Evolutionary conservation across 2,797 vertebrate genomes (phyloP).

Genomic region (Erethizon dorsatum): DNA sequence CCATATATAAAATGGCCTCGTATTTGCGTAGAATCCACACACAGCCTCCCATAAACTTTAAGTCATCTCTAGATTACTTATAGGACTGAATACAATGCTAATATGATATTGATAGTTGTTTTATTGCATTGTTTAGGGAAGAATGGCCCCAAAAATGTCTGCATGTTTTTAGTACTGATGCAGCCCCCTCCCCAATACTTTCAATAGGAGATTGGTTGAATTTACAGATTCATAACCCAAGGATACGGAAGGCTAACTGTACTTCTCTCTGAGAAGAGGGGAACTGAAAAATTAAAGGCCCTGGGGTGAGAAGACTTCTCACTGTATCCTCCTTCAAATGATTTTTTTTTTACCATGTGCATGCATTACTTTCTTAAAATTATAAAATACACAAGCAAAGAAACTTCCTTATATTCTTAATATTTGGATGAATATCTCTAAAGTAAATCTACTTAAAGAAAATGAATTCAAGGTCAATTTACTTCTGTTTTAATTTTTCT

Average conservation of each 20-base stretch:
- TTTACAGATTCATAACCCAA: not conserved
- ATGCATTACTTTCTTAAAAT: not conserved
- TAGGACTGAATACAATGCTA: not conserved
- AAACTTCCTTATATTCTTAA: conserved; percentile 26
- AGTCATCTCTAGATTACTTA: not conserved
- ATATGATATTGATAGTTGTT: not conserved
- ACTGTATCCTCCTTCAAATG: not conserved
- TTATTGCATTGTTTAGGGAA: not conserved
- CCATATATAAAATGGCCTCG: not conserved
- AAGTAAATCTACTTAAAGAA: conserved; percentile 51
- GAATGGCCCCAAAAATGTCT: not conserved
- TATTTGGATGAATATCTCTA: conserved; percentile 39
- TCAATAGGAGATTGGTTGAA: not conserved
- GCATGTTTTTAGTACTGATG: not conserved
- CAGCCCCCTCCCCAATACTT: not conserved
- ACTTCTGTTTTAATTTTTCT: conserved; percentile 46
- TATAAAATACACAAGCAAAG: not conserved
- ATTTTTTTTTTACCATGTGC: not conserved
- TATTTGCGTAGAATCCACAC: not conserved
- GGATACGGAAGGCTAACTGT: not conserved
- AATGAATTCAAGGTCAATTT: conserved; percentile 20
- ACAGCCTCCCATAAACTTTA: not conserved
- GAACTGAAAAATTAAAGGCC: conserved; percentile 7
- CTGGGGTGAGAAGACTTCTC: not conserved
- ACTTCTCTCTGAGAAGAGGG: not conserved